Base-by-base conservation (phyloP, 2,797 vertebrate species). In the Siniperca obscura region DNA sequence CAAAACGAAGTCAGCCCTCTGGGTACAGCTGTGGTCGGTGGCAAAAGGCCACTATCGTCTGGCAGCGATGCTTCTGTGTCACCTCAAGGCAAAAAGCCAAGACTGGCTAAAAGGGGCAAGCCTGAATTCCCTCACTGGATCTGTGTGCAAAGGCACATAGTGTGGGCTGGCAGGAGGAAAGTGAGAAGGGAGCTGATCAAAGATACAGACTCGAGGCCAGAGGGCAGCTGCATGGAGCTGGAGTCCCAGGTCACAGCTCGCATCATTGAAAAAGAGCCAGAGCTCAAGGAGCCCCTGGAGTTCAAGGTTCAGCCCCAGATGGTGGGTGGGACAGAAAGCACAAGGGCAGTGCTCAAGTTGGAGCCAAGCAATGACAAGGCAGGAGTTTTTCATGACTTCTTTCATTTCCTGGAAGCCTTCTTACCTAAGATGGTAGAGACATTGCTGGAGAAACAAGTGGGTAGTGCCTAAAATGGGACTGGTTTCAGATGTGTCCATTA, bases 81-180 rank as follows among this genome's bases (percentile, higher is more conserved):
- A 0, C 93, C 91, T 38, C 91, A 88, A 10, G 80, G 83, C 52
- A 97, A 92, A 67, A 87, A 74, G 81, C 81, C 30, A 0, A 85
- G 88, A 40, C 75, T 94, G 75, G 65, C 81, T 1, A 90, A 52
- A 74, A 34, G n/a, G 0, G 68, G 84, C 4, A 81, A 66, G 21
- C 38, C 73, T 0, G 86, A 83, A 1, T 5, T 42, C 0, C 85
- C 85, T 6, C 84, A 78, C 11, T 98, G 97, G 97, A 82, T 84
- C 80, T 97, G 96, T 50, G 52, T 74, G 36, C 88, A 96, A 6
- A 95, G 90, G 80, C 96, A 97, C 89, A 80, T 25, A 0, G 96
- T 98, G 53, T 99, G 98, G 98, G 94, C 95, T 0, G 96, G 97
- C 10, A 94, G 97, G 8, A 95, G 97, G 44, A 97, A 96, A 46